Evolutionary conservation across 2,113 vertebrate species (phyloP).

Genomic region (Thamnophis sirtalis): DNA sequence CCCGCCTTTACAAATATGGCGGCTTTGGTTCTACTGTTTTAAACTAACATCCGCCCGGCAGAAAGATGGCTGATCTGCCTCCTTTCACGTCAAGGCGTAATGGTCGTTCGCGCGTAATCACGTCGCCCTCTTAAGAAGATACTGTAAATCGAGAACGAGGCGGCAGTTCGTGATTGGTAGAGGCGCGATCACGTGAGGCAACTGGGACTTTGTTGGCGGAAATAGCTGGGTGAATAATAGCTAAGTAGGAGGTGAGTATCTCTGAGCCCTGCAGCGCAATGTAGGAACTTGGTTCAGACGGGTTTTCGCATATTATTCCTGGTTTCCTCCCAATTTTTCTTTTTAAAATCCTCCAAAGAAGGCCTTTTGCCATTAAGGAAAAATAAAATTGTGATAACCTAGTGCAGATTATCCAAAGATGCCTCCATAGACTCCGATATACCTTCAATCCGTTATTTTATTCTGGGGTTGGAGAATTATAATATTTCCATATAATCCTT

Average conservation of each 20-base stretch:
- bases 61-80: background rate
- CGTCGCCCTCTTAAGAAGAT: background rate
- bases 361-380: background rate
- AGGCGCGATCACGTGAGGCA: background rate
- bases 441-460: background rate
- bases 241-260: background rate
- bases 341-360: background rate
- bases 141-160: background rate
- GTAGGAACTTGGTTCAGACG: background rate
- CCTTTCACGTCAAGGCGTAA: background rate
- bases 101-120: background rate
- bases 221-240: background rate
- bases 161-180: background rate
- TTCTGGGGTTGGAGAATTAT: background rate
- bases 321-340: background rate
- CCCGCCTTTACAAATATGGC: slow-evolving; percentile 11
- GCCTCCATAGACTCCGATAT: background rate
- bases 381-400: background rate
- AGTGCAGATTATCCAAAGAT: background rate
- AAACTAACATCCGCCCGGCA: background rate
- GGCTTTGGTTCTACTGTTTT: background rate
- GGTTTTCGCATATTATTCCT: background rate
- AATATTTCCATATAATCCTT: background rate
- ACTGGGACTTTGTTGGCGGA: background rate
- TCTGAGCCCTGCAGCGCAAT: background rate